Evolutionary conservation across 1,140 invertebrate species (phyloP).

Genomic region (Halotydeus destructor): DNA sequence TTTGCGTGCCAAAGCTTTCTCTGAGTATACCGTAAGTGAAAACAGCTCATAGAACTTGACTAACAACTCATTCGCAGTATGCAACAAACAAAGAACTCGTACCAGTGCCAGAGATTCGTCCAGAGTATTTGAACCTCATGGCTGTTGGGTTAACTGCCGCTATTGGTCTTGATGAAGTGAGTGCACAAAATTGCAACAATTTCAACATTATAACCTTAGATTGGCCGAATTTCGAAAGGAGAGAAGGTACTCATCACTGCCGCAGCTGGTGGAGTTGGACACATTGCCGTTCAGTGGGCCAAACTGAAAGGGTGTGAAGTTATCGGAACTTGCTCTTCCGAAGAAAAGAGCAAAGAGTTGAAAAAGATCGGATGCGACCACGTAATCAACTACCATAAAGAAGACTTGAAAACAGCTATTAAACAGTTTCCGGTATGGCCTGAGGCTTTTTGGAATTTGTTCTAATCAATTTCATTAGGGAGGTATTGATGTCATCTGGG

Average conservation of each 20-base stretch:
- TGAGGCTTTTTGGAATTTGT: too few species aligned
- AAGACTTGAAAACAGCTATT: constrained; percentile 21
- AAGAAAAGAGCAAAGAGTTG: constrained; percentile 26
- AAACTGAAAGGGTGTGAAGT: constrained; percentile 26
- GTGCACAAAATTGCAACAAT: too few species aligned
- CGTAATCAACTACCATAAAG: constrained; percentile 24
- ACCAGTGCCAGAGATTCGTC: constrained; percentile 20
- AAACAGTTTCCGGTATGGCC: too few species aligned
- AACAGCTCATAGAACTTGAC: too few species aligned
- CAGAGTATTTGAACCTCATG: constrained; percentile 23
- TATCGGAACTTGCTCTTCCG: constrained; percentile 26
- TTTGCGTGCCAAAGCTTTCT: constrained; percentile 18
- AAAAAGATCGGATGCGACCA: constrained; percentile 24
- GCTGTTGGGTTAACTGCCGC: constrained; percentile 24
- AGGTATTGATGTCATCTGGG: constrained; percentile 27
- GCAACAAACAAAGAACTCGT: constrained; percentile 15
- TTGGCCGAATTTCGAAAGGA: neutral
- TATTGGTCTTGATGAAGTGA: constrained; percentile 20
- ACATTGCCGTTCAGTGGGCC: constrained; percentile 26
- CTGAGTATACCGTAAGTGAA: too few species aligned
- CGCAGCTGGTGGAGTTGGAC: constrained; percentile 19
- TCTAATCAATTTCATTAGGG: constrained; percentile 21
- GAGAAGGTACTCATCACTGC: neutral
- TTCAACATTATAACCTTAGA: too few species aligned
- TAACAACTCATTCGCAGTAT: constrained; percentile 16